Conservation (phyloP, 2,888 invertebrate species). For the Byasa hedistus region DNA sequence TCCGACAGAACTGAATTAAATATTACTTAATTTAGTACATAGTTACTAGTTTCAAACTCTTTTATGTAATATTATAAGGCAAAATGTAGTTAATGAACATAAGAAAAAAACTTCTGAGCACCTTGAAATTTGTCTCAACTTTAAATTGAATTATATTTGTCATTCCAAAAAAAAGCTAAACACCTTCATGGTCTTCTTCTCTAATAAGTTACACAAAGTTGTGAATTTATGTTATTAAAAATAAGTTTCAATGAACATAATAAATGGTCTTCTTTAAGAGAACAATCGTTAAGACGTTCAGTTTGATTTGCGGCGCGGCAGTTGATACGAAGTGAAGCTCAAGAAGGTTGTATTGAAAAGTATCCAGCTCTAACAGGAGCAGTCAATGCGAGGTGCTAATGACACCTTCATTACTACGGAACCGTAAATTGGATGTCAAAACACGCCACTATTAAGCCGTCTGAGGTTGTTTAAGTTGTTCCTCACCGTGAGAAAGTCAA, state of each 20-base stretch:
- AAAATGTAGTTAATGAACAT: too few relatives aligned
- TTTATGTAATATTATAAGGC: too few relatives aligned
- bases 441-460: conserved; percentile 28
- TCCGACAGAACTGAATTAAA: too few relatives aligned
- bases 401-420: conserved; percentile 34
- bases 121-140: too few relatives aligned
- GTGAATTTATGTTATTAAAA: not conserved
- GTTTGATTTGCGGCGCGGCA: not conserved
- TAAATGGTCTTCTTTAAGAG: not conserved
- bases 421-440: conserved; percentile 31
- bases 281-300: not conserved
- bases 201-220: too few relatives aligned
- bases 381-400: conserved; percentile 34
- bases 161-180: too few relatives aligned
- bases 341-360: conserved; percentile 13
- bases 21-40: too few relatives aligned
- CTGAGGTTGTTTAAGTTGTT: conserved; percentile 14
- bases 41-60: too few relatives aligned
- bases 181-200: too few relatives aligned
- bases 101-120: too few relatives aligned
- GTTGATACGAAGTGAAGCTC: conserved; percentile 13
- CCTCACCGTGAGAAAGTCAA: conserved; percentile 50
- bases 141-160: too few relatives aligned
- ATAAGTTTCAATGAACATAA: not conserved
- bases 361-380: conserved; percentile 7